Evolutionary conservation across 2,888 invertebrate species (phyloP).

Genomic region (Acanthosepion esculentum): DNA sequence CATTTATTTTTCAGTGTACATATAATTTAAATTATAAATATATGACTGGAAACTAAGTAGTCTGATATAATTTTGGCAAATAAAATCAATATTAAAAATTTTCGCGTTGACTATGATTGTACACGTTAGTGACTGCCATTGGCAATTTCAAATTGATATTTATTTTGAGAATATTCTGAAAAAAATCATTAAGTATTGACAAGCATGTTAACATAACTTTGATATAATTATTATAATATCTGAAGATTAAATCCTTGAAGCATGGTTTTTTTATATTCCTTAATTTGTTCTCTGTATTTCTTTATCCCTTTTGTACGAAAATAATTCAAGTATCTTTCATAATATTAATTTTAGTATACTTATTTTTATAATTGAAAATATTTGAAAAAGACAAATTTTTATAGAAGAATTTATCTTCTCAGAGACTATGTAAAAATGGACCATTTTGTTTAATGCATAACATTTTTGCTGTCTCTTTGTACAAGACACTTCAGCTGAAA

Average conservation of each 20-base stretch:
- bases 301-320: background rate
- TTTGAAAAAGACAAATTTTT: no score
- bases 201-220: background rate
- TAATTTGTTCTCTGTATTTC: background rate
- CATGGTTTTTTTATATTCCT: background rate
- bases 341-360: background rate
- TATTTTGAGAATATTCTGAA: background rate
- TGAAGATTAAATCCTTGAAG: background rate
- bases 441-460: no score
- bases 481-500: no score
- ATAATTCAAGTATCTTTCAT: background rate
- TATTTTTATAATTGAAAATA: background rate
- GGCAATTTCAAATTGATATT: slow-evolving; percentile 21
- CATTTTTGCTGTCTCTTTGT: no score
- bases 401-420: no score
- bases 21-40: background rate
- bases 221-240: background rate
- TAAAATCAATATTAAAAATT: slow-evolving; percentile 15
- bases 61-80: background rate
- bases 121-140: background rate
- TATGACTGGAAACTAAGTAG: slow-evolving; percentile 33
- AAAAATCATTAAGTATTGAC: background rate
- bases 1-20: background rate
- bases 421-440: no score
- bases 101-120: background rate